Percentiles rank a stretch among this genome's conserved stretches.
These are phyloP conservation scores for Sarcophaga rosellei DNA, from an alignment of 2,888 invertebrate species.

Conservation along the genomic window DNA sequence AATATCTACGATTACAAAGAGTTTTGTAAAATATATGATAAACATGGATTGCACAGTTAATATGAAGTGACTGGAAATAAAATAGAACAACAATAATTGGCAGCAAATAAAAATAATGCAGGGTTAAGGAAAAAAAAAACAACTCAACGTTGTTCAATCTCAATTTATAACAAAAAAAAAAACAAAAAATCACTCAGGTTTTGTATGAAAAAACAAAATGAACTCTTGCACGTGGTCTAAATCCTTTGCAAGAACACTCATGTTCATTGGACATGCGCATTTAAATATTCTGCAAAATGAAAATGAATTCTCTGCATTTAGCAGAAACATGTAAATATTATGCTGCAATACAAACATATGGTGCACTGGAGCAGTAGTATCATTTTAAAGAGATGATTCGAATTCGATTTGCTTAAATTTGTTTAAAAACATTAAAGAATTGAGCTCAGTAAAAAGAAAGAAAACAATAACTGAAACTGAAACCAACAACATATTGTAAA, in stretches of 20 bases:
- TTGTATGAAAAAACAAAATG: conserved; percentile 16
- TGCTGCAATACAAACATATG: conserved; percentile 25
- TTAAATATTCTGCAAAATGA: conserved; percentile 2
- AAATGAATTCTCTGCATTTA: too few relatives aligned
- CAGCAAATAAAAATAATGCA: conserved; percentile 22
- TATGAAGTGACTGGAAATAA: conserved; percentile 28
- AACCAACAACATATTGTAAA: background rate
- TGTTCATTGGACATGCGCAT: conserved; percentile 37
- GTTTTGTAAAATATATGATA: too few relatives aligned
- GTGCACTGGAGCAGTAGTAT: conserved; percentile 61
- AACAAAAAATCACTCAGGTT: background rate
- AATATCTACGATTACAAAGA: background rate
- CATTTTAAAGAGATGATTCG: conserved; percentile 10
- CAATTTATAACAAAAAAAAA: background rate
- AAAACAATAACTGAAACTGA: background rate
- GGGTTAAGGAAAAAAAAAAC: background rate
- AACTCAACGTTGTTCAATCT: background rate
- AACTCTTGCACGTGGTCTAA: conserved; percentile 57
- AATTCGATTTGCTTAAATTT: conserved; percentile 12
- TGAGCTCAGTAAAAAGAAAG: background rate
- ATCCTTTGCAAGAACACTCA: conserved; percentile 19
- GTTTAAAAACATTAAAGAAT: conserved; percentile 19
- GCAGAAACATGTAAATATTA: conserved; percentile 15
- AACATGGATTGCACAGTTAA: background rate
- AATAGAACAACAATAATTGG: conserved; percentile 16